These are phyloP conservation scores for Druon quercuslanigerum DNA, from an alignment of 1,140 invertebrate genomes.

Conservation along the genomic window DNA sequence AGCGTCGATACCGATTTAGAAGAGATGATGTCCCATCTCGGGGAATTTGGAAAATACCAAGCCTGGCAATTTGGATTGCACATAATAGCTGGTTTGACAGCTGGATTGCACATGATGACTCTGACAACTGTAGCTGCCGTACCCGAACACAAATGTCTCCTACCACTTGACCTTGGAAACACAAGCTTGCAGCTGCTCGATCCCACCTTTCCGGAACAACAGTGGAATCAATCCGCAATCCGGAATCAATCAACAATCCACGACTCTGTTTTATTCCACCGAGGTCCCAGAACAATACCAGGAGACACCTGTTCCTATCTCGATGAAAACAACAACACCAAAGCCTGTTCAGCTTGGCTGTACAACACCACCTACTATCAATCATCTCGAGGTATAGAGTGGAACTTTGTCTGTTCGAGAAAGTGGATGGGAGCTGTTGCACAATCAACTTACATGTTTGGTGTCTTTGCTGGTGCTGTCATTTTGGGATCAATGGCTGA, in stretches of 20 bases:
- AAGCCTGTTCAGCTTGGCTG: slow-evolving; percentile 80
- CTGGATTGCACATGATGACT: slow-evolving; percentile 87
- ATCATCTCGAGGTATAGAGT: slow-evolving; percentile 85
- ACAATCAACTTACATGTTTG: slow-evolving; percentile 90
- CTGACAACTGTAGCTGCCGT: slow-evolving; percentile 86
- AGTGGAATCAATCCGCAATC: not conserved
- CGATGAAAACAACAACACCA: slow-evolving; percentile 71
- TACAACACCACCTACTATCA: slow-evolving; percentile 84
- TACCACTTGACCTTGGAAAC: slow-evolving; percentile 70
- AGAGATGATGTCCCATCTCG: slow-evolving; percentile 82
- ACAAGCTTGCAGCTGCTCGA: not conserved
- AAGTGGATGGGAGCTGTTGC: slow-evolving; percentile 88
- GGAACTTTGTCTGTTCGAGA: slow-evolving; percentile 89
- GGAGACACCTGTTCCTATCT: slow-evolving; percentile 77
- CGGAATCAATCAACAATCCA: too few species aligned
- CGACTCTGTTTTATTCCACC: not conserved
- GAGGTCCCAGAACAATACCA: slow-evolving; percentile 65
- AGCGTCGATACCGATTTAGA: slow-evolving; percentile 81
- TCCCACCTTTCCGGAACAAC: not conserved
- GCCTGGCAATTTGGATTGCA: slow-evolving; percentile 84
- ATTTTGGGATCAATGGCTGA: slow-evolving; percentile 91
- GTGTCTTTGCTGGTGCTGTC: slow-evolving; percentile 91
- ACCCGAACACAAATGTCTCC: slow-evolving; percentile 83
- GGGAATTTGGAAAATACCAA: slow-evolving; percentile 88
- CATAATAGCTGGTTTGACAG: slow-evolving; percentile 84